Conservation (phyloP, 2,113 vertebrate genomes). For the Ciconia stormi region DNA sequence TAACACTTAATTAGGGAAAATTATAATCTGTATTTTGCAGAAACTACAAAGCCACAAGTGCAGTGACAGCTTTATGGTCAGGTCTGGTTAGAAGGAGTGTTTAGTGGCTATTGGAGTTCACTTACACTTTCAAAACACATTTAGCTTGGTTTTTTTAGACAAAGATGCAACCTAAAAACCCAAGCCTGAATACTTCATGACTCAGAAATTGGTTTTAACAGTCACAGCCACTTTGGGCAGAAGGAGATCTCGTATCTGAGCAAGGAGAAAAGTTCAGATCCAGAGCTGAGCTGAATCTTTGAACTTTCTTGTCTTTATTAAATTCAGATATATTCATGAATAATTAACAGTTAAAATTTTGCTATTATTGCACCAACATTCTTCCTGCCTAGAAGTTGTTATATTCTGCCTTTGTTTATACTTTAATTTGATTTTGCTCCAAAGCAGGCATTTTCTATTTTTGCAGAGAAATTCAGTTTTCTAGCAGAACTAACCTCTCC, state of each 20-base stretch:
- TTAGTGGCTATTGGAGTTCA: not conserved
- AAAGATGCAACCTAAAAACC: not conserved
- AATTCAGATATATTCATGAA: constrained; percentile 1
- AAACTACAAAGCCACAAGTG: not conserved
- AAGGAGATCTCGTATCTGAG: not conserved
- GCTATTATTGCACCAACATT: not conserved
- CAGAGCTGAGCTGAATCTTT: not conserved
- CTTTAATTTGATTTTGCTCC: constrained; percentile 13
- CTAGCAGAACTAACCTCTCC: not conserved
- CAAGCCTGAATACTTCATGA: not conserved
- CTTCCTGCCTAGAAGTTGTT: not conserved
- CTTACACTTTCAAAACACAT: not conserved
- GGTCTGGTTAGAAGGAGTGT: not conserved
- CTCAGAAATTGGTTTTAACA: not conserved
- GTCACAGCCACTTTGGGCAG: not conserved
- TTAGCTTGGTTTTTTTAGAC: not conserved
- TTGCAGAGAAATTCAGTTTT: not conserved
- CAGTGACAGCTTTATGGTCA: not conserved
- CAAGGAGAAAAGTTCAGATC: not conserved
- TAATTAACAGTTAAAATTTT: constrained; percentile 9
- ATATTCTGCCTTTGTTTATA: not conserved
- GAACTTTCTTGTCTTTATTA: not conserved
- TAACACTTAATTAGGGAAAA: not conserved
- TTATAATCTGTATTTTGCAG: not conserved
- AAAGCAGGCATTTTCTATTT: not conserved